Evolutionary conservation across 2,888 invertebrate species (phyloP).

Genomic region (Sinohyriopsis cumingii): DNA sequence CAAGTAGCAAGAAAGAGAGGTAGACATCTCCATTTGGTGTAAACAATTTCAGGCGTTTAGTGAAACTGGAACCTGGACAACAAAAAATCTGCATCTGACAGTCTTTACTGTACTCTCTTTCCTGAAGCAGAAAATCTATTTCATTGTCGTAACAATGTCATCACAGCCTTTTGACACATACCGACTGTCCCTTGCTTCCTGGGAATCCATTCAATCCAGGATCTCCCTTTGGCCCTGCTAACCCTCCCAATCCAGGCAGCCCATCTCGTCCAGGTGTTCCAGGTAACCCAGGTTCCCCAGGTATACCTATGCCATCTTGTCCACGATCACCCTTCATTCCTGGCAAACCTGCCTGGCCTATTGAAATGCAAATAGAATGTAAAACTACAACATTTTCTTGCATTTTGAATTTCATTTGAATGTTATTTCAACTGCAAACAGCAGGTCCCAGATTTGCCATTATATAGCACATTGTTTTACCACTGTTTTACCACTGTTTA

Average conservation of each 20-base stretch:
- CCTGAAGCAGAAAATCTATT: no score
- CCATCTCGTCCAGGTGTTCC: slow-evolving; percentile 61
- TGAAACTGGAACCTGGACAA: no score
- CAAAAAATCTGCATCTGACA: no score
- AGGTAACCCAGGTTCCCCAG: slow-evolving; percentile 50
- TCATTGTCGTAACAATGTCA: background rate
- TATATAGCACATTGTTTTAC: no score
- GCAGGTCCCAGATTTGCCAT: background rate
- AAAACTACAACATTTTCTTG: background rate
- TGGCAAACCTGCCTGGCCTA: slow-evolving; percentile 49
- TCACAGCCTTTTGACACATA: slow-evolving; percentile 4
- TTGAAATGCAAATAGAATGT: background rate
- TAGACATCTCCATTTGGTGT: no score
- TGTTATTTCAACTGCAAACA: background rate
- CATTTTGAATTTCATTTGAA: background rate
- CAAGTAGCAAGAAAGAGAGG: no score
- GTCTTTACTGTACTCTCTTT: no score
- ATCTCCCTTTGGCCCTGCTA: slow-evolving; percentile 56
- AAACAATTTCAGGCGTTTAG: no score
- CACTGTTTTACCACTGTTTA: no score
- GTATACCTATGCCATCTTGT: slow-evolving; percentile 78
- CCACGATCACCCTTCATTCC: slow-evolving; percentile 47
- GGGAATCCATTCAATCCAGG: slow-evolving; percentile 55
- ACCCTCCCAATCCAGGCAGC: slow-evolving; percentile 45
- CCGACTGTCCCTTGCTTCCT: slow-evolving; percentile 66